These are phyloP conservation scores for Mimumesa dahlbomi DNA, from an alignment of 2,888 invertebrate species.

Conservation along the genomic window DNA sequence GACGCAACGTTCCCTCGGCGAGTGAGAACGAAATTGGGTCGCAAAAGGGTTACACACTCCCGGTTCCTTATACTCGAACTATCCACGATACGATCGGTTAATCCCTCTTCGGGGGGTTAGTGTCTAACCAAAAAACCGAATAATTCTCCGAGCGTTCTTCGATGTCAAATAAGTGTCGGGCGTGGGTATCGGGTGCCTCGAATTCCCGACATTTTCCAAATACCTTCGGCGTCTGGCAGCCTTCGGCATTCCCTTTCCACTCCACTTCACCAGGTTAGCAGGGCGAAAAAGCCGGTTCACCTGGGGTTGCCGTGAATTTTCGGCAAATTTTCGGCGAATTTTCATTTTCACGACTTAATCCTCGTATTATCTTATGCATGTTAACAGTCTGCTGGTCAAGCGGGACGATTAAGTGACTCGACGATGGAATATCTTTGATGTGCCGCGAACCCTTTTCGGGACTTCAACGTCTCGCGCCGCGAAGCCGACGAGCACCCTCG, in stretches of 20 bases:
- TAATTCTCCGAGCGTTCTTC: neutral
- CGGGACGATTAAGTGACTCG: neutral
- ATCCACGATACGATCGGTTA: no score
- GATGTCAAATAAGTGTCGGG: neutral
- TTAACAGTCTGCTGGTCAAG: conserved; percentile 25
- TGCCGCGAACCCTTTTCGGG: conserved; percentile 11
- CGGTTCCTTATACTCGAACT: no score
- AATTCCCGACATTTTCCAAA: neutral
- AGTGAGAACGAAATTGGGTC: no score
- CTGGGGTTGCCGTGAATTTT: no score
- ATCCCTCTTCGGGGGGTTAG: no score
- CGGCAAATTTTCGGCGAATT: no score
- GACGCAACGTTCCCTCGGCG: no score
- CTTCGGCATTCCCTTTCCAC: neutral
- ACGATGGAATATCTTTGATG: conserved; percentile 26
- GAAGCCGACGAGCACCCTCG: conserved; percentile 26
- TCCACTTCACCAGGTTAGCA: neutral
- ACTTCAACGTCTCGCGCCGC: conserved; percentile 13
- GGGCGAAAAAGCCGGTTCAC: no score
- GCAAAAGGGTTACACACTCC: no score
- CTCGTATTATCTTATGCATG: no score
- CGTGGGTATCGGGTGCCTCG: neutral
- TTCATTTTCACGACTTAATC: no score
- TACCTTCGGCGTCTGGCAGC: neutral
- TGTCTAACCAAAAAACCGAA: no score